These are phyloP conservation scores for Formica selysi DNA, from an alignment of 1,140 invertebrate species.

Conservation along the genomic window DNA sequence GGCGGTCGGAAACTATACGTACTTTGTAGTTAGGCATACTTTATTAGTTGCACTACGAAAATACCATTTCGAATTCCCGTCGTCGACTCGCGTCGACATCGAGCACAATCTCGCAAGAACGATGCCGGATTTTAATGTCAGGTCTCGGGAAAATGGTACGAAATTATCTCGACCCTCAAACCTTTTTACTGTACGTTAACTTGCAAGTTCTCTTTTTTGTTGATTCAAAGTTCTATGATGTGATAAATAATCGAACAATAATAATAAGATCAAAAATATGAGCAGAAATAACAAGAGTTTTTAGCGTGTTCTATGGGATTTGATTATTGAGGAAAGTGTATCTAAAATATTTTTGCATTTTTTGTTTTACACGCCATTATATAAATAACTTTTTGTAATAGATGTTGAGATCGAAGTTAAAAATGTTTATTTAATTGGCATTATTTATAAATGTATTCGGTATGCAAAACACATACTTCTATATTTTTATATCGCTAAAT, in stretches of 20 bases:
- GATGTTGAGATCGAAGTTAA: constrained; percentile 1
- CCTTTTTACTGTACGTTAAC: constrained; percentile 31
- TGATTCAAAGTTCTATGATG: not conserved
- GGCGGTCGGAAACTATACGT: constrained; percentile 66
- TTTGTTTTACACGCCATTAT: not conserved
- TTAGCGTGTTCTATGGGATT: not conserved
- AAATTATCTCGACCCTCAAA: constrained; percentile 39
- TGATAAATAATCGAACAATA: constrained; percentile 9
- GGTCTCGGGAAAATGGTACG: constrained; percentile 46
- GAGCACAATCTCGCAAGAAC: constrained; percentile 57
- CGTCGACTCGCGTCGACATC: constrained; percentile 55
- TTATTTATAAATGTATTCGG: not conserved
- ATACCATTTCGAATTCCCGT: constrained; percentile 61
- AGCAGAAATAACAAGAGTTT: not conserved
- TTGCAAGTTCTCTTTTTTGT: not conserved
- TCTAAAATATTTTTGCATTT: not conserved
- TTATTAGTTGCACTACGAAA: constrained; percentile 65
- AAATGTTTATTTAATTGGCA: not conserved
- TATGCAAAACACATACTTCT: not conserved
- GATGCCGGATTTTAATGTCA: constrained; percentile 53
- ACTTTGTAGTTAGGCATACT: constrained; percentile 65
- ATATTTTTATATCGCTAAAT: not conserved
- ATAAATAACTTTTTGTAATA: constrained; percentile 5
- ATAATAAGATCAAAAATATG: not conserved
- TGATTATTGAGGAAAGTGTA: not conserved